Conservation (phyloP, 2,797 vertebrate species). For the Dicrostonyx torquatus region DNA sequence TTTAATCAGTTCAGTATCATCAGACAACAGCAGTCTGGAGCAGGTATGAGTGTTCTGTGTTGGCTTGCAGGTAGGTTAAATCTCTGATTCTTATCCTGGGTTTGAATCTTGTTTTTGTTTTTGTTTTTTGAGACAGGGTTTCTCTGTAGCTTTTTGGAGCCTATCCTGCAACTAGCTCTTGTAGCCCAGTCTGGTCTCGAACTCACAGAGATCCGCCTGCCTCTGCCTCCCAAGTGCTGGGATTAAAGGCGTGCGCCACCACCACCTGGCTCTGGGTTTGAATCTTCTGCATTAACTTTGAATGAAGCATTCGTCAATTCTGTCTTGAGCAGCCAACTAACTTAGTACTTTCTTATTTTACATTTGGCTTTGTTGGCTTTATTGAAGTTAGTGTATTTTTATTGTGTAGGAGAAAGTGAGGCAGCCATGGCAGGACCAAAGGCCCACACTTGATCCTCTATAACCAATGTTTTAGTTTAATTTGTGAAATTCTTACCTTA, state of each 20-base stretch:
- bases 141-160: too few species aligned
- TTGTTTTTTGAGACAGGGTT: too few species aligned
- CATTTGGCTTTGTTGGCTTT: not conserved
- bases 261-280: too few species aligned
- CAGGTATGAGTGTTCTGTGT: not conserved
- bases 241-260: too few species aligned
- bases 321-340: constrained; percentile 31
- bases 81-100: constrained; percentile 20
- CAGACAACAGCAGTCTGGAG: constrained; percentile 17
- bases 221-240: too few species aligned
- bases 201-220: too few species aligned
- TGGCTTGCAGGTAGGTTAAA: constrained; percentile 30
- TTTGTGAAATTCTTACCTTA: constrained; percentile 47
- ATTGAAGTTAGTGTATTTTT: not conserved
- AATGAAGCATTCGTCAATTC: constrained; percentile 39
- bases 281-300: not conserved
- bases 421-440: not conserved
- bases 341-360: constrained; percentile 54
- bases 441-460: not conserved
- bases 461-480: constrained; percentile 10
- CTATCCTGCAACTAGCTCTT: too few species aligned
- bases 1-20: constrained; percentile 43
- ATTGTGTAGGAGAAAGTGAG: not conserved
- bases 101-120: constrained; percentile 24
- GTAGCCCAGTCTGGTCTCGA: too few species aligned